phyloP scores from a whole-genome alignment of 1,140 invertebrate species.

The Helicorthomorpha holstii region DNA sequence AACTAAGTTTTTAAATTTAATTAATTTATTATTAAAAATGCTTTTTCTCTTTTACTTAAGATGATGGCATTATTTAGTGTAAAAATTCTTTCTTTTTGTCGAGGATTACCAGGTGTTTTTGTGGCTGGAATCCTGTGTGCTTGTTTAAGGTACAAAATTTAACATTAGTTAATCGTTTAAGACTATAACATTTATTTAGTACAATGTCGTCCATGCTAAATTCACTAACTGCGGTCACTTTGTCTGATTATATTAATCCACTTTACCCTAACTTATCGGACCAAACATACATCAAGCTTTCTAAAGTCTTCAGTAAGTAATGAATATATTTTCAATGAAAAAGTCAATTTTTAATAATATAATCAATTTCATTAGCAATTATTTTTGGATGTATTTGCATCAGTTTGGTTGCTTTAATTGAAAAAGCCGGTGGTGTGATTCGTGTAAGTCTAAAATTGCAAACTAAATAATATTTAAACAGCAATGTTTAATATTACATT shows the following conservation, averaged over 20 bases:
- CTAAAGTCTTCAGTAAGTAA: not conserved
- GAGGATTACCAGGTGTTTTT: not conserved
- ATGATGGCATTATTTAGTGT: not conserved
- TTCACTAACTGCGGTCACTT: not conserved
- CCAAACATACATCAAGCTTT: not conserved
- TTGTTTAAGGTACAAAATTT: not conserved
- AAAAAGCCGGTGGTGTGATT: not conserved
- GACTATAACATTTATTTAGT: not conserved
- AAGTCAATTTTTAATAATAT: not conserved
- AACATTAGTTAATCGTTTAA: not conserved
- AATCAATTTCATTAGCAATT: not conserved
- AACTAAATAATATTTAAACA: no score
- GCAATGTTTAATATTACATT: no score
- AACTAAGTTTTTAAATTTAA: no score
- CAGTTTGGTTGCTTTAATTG: not conserved
- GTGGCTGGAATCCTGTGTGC: not conserved
- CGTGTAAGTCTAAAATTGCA: not conserved
- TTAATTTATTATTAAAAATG: no score
- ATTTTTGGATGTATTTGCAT: not conserved
- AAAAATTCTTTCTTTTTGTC: not conserved
- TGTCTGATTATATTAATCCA: not conserved
- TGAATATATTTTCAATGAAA: not conserved
- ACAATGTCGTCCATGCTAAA: not conserved
- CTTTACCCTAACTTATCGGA: not conserved
- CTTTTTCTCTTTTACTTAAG: not conserved